phyloP scores from a whole-genome alignment of 2,113 vertebrate species.

The Chinchilla lanigera region DNA sequence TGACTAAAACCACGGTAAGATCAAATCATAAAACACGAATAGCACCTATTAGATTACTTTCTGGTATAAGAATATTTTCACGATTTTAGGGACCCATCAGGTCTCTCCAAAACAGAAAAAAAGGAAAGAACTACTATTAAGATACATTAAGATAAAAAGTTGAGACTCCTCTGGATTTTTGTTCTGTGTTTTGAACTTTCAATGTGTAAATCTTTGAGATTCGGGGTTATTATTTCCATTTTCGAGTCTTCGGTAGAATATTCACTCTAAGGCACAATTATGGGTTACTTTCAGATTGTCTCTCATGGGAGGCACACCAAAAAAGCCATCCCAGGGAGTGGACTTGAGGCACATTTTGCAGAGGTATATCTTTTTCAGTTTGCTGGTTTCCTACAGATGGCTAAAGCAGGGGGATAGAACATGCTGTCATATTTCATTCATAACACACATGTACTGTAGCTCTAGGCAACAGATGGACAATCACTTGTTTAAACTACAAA shows the following conservation, averaged over 20 bases:
- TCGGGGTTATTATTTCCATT: background rate
- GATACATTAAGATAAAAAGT: background rate
- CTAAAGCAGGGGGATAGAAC: constrained; percentile 75
- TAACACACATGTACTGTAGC: constrained; percentile 81
- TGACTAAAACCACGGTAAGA: background rate
- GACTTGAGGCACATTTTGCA: constrained; percentile 61
- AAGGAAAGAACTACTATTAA: background rate
- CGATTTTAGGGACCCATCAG: background rate
- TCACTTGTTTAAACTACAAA: constrained; percentile 80
- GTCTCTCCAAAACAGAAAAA: background rate
- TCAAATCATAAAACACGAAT: background rate
- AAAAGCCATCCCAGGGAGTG: constrained; percentile 46
- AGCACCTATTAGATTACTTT: background rate
- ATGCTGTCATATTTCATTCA: constrained; percentile 83
- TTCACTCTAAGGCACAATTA: constrained; percentile 56
- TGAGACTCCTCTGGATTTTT: constrained; percentile 22
- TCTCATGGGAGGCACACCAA: constrained; percentile 45
- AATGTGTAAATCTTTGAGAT: rapidly evolving
- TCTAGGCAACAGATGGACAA: constrained; percentile 79
- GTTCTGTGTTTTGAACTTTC: background rate
- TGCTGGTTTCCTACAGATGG: constrained; percentile 76
- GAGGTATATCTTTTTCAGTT: constrained; percentile 75
- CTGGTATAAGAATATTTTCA: background rate
- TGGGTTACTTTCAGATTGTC: constrained; percentile 50
- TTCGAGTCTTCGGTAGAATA: background rate